These are phyloP conservation scores for Monomorium pharaonis DNA, from an alignment of 1,140 invertebrate species.

Conservation along the genomic window DNA sequence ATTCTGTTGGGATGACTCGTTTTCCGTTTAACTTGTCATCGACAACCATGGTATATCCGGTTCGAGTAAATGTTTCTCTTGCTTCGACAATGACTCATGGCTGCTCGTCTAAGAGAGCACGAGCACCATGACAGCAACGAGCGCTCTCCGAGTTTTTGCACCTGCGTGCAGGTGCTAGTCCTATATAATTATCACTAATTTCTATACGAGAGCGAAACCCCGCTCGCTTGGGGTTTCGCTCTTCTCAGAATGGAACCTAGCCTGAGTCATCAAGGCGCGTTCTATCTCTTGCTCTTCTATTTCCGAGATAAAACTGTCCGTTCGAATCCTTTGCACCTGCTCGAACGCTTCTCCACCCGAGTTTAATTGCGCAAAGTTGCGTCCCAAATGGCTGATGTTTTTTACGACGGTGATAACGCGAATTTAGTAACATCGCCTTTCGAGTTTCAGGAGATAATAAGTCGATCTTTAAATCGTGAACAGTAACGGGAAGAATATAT, in stretches of 20 bases:
- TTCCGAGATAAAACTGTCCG: slow-evolving; percentile 61
- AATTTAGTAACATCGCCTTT: background rate
- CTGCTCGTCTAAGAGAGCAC: slow-evolving; percentile 6
- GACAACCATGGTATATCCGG: slow-evolving; percentile 37
- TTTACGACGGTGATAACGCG: background rate
- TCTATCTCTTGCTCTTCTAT: slow-evolving; percentile 55
- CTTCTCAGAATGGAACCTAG: slow-evolving; percentile 56
- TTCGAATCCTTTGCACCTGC: slow-evolving; percentile 63
- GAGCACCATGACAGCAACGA: slow-evolving; percentile 46
- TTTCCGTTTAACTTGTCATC: slow-evolving; percentile 49
- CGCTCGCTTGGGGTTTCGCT: slow-evolving; percentile 70
- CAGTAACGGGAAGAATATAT: background rate
- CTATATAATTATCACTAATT: slow-evolving; percentile 76
- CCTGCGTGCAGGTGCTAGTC: slow-evolving; percentile 74
- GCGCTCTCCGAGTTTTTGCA: slow-evolving; percentile 63
- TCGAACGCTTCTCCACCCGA: background rate
- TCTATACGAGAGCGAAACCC: slow-evolving; percentile 75
- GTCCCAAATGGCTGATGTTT: background rate
- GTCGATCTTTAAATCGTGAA: background rate
- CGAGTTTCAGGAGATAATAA: background rate
- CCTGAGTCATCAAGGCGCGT: slow-evolving; percentile 66
- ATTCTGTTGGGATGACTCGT: slow-evolving; percentile 28
- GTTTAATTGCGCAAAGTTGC: slow-evolving; percentile 34
- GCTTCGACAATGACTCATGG: slow-evolving; percentile 49
- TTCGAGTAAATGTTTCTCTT: slow-evolving; percentile 30